Conservation (phyloP, 2,888 invertebrate genomes). For the Ormyrus nitidulus region DNA sequence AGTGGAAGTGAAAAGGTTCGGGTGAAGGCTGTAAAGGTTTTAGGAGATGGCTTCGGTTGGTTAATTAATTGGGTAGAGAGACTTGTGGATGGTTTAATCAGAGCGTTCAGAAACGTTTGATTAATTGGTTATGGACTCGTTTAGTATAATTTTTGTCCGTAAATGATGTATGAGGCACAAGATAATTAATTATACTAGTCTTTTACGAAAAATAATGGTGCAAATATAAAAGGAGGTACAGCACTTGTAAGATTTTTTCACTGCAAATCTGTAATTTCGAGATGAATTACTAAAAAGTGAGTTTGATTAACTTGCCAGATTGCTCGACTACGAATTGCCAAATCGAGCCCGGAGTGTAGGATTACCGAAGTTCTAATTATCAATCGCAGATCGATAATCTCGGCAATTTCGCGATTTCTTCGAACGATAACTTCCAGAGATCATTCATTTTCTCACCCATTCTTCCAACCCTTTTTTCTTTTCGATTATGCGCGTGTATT, state of each 20-base stretch:
- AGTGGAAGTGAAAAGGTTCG: too few relatives aligned
- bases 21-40: too few relatives aligned
- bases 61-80: too few relatives aligned
- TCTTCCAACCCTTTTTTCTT: constrained; percentile 2
- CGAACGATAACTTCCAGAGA: constrained; percentile 28
- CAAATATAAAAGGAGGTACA: background rate
- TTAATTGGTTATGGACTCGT: too few relatives aligned
- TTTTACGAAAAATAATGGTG: background rate
- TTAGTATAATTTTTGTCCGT: too few relatives aligned
- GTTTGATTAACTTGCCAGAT: constrained; percentile 19
- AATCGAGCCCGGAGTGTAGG: background rate
- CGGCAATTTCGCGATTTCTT: constrained; percentile 33
- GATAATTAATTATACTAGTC: too few relatives aligned
- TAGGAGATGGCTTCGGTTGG: too few relatives aligned
- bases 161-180: too few relatives aligned
- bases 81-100: too few relatives aligned
- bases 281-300: constrained; percentile 35
- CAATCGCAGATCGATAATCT: constrained; percentile 44
- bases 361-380: constrained; percentile 42
- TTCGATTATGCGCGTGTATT: background rate
- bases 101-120: too few relatives aligned
- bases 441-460: constrained; percentile 24
- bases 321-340: constrained; percentile 24
- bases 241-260: too few relatives aligned
- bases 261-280: background rate